Conservation (phyloP, 2,113 vertebrate genomes). For the Grus americana region DNA sequence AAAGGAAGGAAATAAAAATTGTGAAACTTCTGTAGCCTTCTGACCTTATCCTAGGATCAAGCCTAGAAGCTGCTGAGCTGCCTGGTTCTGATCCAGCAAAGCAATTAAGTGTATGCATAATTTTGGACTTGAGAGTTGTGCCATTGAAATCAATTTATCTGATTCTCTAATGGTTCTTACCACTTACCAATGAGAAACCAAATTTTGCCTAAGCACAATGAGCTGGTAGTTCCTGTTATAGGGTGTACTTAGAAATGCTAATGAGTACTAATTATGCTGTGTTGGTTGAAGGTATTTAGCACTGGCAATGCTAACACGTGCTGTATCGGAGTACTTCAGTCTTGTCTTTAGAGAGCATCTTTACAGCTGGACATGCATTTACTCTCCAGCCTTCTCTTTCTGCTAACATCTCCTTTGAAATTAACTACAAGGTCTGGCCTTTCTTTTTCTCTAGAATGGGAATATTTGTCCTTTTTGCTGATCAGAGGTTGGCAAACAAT, state of each 20-base stretch:
- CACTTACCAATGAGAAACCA: not conserved
- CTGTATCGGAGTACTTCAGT: not conserved
- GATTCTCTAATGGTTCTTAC: not conserved
- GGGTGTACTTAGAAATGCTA: not conserved
- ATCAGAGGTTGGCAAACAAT: not conserved
- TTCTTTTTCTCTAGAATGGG: not conserved
- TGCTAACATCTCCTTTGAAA: not conserved
- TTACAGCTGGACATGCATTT: not conserved
- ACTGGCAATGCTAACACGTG: fast-evolving
- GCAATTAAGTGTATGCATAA: not conserved
- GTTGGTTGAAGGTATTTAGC: not conserved
- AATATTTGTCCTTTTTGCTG: not conserved
- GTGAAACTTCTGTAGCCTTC: not conserved
- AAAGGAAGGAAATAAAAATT: not conserved
- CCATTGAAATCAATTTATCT: not conserved
- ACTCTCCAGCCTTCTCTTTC: not conserved
- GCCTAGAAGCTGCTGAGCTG: not conserved
- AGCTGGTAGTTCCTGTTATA: not conserved
- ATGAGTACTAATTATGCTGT: not conserved
- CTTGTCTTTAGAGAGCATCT: not conserved
- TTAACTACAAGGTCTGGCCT: not conserved
- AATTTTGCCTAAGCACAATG: not conserved
- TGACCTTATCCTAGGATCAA: not conserved
- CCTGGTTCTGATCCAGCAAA: not conserved
- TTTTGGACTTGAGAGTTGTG: not conserved